Evolutionary conservation across 64 coral and sea anemone genomes (phyloP), one percentile per base, ranked within the genome.

Genomic region (Pocillopora damicornis): DNA sequence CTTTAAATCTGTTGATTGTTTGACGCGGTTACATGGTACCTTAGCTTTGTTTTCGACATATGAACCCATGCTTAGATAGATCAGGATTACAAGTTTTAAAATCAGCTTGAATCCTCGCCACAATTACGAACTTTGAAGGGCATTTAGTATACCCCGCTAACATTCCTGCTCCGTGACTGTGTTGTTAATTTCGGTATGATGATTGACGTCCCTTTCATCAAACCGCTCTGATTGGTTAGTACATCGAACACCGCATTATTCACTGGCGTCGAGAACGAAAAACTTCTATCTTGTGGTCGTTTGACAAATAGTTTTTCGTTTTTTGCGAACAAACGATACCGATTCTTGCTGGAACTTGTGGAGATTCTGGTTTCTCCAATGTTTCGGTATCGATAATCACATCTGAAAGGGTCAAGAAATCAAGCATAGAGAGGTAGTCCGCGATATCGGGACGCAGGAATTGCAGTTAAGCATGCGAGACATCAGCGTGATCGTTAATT

Each of bases 181-280:
- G 56, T 61, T 61, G 87, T 93, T 93, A 93, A 89, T 89, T 93
- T 93, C 82, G 91, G 91, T 11, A 73, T 35, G 61, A 67, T 93
- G 91, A 93, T 93, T 93, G 91, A 93, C 91, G 82, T 79, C 20
- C 9, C 72, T 26, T 76, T 89, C 75, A 85, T 76, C 74, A 82
- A 84, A 37, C 69, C 86, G 75, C 91, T 42, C 60, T 77, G 91
- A 93, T 93, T 93, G 91, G 91, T 79, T 93, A 73, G 64, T 59
- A 36, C 77, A 61, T 42, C 51, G 61, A 22, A 64, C 15, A 23
- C 74, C 86, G 60, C 71, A 75, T 71, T 89, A 59, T 85, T 93
- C 79, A 69, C 38, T n/a, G 17, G 87, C 74, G 83, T 82, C 86
- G 73, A 63, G 35, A 79, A 76, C 79, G 73, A 60, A 58, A 60